Percentiles rank a stretch among this genome's conserved stretches.
These are phyloP conservation scores for Xiphophorus birchmanni DNA, from an alignment of 2,797 vertebrate genomes.

Conservation along the genomic window DNA sequence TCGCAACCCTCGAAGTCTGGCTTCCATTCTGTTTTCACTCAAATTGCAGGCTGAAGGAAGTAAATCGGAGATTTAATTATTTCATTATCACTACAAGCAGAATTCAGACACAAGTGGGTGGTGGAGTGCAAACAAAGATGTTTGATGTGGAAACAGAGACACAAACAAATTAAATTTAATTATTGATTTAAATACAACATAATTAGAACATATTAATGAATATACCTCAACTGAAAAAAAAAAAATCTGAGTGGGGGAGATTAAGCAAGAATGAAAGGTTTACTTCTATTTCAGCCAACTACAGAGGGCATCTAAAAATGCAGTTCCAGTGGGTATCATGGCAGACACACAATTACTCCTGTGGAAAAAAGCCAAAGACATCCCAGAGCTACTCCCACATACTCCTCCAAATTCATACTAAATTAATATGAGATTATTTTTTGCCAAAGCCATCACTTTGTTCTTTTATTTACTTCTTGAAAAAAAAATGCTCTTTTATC, in stretches of 20 bases:
- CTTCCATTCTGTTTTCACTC: conserved; percentile 16
- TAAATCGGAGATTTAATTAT: conserved; percentile 5
- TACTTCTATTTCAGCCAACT: conserved; percentile 39
- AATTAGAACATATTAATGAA: not conserved
- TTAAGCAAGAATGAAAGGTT: conserved; percentile 31
- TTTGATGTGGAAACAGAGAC: not conserved
- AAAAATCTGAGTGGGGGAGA: conserved; percentile 9
- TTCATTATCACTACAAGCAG: conserved; percentile 16
- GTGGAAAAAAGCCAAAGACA: conserved; percentile 37
- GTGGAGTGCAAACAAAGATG: conserved; percentile 2
- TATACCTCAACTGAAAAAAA: not conserved
- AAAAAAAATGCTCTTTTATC: conserved; percentile 20
- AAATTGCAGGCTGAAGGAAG: conserved; percentile 7
- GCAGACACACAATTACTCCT: conserved; percentile 37
- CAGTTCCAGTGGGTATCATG: conserved; percentile 31
- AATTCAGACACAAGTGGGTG: conserved; percentile 17
- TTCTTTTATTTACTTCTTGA: conserved; percentile 63
- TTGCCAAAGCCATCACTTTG: conserved; percentile 27
- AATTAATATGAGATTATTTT: conserved; percentile 35
- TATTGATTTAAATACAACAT: not conserved
- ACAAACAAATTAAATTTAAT: not conserved
- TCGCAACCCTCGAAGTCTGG: conserved; percentile 20
- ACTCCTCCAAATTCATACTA: conserved; percentile 40
- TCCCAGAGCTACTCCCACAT: conserved; percentile 29
- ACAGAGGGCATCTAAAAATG: conserved; percentile 37